phyloP scores from a whole-genome alignment of 2,888 invertebrate species.

The Scaptomyza reducta region DNA sequence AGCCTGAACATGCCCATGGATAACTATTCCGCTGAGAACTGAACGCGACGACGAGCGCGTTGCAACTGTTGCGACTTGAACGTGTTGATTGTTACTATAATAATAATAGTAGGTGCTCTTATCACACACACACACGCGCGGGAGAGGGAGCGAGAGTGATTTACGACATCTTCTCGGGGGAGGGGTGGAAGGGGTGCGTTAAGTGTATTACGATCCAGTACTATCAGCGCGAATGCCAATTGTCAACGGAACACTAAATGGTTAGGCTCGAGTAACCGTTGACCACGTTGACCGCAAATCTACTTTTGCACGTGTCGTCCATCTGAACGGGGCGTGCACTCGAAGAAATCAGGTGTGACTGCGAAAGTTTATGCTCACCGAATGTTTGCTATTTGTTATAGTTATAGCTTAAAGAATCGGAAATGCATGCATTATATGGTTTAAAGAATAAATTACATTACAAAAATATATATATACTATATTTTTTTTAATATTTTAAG shows the following conservation, averaged over 20 bases:
- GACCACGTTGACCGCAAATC: constrained; percentile 11
- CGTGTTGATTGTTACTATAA: constrained; percentile 9
- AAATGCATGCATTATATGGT: no score
- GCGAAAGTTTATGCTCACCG: no score
- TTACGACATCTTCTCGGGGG: constrained; percentile 49
- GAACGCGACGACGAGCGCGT: constrained; percentile 43
- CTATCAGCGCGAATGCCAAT: constrained; percentile 35
- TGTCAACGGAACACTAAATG: constrained; percentile 23
- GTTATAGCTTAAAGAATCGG: no score
- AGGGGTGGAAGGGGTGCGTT: constrained; percentile 22
- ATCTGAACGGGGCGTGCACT: constrained; percentile 9
- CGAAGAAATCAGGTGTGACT: background rate
- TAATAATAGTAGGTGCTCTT: constrained; percentile 7
- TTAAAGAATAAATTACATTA: no score
- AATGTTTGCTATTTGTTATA: no score
- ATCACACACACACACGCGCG: constrained; percentile 7
- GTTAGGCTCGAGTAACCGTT: constrained; percentile 17
- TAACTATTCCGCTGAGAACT: background rate
- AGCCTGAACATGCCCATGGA: constrained; percentile 30
- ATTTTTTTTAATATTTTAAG: no score
- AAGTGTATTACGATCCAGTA: constrained; percentile 25
- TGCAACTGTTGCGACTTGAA: constrained; percentile 46
- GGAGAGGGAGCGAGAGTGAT: constrained; percentile 9
- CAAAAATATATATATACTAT: no score
- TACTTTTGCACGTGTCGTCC: constrained; percentile 51